phyloP scores from a whole-genome alignment of 1,140 invertebrate species.

The Dermatophagoides farinae region DNA sequence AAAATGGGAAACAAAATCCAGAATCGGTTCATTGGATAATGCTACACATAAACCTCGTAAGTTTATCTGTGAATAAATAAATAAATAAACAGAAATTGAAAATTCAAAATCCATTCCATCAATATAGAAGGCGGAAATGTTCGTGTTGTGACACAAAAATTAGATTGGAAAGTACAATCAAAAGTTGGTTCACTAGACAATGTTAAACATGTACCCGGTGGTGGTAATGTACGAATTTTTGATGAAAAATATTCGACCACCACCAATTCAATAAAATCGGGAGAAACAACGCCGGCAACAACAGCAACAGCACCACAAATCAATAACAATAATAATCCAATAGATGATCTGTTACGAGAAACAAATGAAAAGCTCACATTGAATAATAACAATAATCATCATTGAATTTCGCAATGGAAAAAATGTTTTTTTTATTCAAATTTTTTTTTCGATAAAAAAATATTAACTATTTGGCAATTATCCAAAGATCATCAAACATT shows the following conservation, averaged over 20 bases:
- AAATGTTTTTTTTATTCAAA: neutral
- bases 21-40: conserved; percentile 82
- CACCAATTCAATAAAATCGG: neutral
- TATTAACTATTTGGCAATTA: neutral
- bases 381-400: neutral
- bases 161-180: conserved; percentile 56
- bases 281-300: neutral
- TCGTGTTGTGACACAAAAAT: conserved; percentile 71
- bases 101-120: neutral
- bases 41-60: conserved; percentile 74
- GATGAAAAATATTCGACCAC: conserved; percentile 16
- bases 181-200: conserved; percentile 68
- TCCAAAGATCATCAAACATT: neutral
- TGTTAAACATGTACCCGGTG: conserved; percentile 62
- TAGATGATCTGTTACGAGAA: neutral
- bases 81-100: neutral
- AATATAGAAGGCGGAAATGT: conserved; percentile 65
- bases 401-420: neutral
- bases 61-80: conserved; percentile 40
- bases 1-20: conserved; percentile 45
- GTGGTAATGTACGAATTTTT: conserved; percentile 66
- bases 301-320: neutral
- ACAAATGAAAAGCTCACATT: neutral
- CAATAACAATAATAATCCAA: neutral
- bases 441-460: neutral